Percentiles rank a stretch among this genome's conserved stretches.
These are phyloP conservation scores for Diabrotica undecimpunctata DNA, from an alignment of 1,140 invertebrate genomes.

Conservation along the genomic window DNA sequence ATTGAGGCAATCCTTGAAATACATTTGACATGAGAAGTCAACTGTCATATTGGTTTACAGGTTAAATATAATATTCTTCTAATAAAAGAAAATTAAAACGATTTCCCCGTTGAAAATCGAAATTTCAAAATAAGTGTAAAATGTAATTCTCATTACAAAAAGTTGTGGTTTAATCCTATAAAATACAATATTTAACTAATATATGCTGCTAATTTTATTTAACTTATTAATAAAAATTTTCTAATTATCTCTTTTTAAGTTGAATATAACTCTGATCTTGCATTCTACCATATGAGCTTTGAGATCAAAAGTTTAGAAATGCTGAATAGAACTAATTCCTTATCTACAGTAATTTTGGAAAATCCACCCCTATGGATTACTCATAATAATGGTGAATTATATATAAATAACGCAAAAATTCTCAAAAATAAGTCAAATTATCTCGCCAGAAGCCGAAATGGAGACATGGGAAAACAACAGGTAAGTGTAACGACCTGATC, in stretches of 20 bases:
- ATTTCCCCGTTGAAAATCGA: too few relatives aligned
- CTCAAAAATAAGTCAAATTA: conserved; percentile 61
- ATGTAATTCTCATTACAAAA: too few relatives aligned
- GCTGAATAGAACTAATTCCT: conserved; percentile 54
- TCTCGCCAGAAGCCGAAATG: conserved; percentile 45
- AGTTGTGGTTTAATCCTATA: too few relatives aligned
- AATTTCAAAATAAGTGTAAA: too few relatives aligned
- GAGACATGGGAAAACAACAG: conserved; percentile 24
- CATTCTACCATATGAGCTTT: conserved; percentile 61
- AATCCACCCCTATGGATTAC: conserved; percentile 77
- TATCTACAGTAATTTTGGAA: conserved; percentile 52
- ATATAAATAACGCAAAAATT: conserved; percentile 74
- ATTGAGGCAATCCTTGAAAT: too few relatives aligned
- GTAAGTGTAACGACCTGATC: conserved; percentile 28
- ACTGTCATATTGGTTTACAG: too few relatives aligned
- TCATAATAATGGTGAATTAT: conserved; percentile 62
- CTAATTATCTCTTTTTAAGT: conserved; percentile 32
- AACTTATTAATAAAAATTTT: too few relatives aligned
- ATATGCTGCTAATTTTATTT: too few relatives aligned
- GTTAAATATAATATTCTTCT: too few relatives aligned
- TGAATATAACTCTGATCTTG: conserved; percentile 48
- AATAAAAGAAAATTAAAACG: too few relatives aligned
- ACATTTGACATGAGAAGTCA: too few relatives aligned
- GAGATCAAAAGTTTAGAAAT: conserved; percentile 47
- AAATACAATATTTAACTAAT: too few relatives aligned